A percentile compares a stretch with the other conserved stretches of the same genome.
These are phyloP conservation scores for Solenopsis fugax DNA, from an alignment of 1,140 invertebrate genomes.

Conservation along the genomic window DNA sequence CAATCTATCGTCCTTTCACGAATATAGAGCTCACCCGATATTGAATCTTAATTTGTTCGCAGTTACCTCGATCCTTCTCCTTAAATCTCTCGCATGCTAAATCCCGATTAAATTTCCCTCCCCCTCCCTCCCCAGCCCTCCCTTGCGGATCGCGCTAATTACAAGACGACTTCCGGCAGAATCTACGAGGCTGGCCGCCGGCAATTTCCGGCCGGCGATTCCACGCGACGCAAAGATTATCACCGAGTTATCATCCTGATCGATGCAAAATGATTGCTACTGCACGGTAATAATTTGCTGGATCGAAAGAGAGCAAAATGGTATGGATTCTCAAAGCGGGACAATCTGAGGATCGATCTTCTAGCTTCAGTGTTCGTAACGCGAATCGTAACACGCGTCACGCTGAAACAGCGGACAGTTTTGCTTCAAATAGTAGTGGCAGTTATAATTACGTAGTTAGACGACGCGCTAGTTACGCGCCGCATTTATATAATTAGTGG, in stretches of 20 bases:
- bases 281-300: slow-evolving; percentile 25
- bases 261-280: slow-evolving; percentile 55
- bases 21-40: slow-evolving; percentile 26
- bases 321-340: neutral
- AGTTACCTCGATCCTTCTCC: neutral
- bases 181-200: slow-evolving; percentile 19
- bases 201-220: slow-evolving; percentile 71
- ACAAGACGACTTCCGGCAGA: slow-evolving; percentile 68
- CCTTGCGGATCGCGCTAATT: slow-evolving; percentile 54
- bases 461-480: slow-evolving; percentile 28
- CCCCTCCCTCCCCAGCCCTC: neutral
- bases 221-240: slow-evolving; percentile 58
- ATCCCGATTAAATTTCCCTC: slow-evolving; percentile 31
- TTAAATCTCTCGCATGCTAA: neutral
- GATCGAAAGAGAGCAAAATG: slow-evolving; percentile 8
- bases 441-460: slow-evolving; percentile 47
- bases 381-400: neutral
- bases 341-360: neutral
- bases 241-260: slow-evolving; percentile 67
- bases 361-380: neutral
- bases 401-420: slow-evolving; percentile 17
- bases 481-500: slow-evolving; percentile 60
- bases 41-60: slow-evolving; percentile 67
- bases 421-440: slow-evolving; percentile 16
- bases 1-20: slow-evolving; percentile 10